Evolutionary conservation across 1,140 invertebrate genomes (phyloP).

Genomic region (Anadara kagoshimensis): DNA sequence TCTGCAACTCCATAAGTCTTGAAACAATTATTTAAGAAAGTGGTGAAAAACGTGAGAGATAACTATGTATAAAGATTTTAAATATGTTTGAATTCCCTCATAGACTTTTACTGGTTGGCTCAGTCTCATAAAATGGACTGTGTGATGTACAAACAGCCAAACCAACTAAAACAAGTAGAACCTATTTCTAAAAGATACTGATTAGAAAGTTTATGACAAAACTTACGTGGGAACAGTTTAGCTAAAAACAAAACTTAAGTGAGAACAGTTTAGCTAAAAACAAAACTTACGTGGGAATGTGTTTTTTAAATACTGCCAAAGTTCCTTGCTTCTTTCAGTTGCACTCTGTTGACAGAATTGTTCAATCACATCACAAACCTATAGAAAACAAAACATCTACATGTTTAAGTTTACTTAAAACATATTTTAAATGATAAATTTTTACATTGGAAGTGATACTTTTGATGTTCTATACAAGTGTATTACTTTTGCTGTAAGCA

Average conservation of each 20-base stretch:
- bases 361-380: slow-evolving; percentile 14
- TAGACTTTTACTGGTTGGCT: not conserved
- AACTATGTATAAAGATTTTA: too few species aligned
- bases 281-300: slow-evolving; percentile 13
- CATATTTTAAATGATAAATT: not conserved
- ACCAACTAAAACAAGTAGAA: not conserved
- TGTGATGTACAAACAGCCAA: not conserved
- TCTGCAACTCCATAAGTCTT: too few species aligned
- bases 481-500: not conserved
- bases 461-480: not conserved
- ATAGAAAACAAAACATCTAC: not conserved
- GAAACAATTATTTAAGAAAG: too few species aligned
- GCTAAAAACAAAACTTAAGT: not conserved
- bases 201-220: not conserved
- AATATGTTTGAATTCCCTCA: too few species aligned
- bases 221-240: not conserved
- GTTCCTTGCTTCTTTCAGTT: slow-evolving; percentile 2
- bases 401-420: not conserved
- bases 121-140: not conserved
- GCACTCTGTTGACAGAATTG: slow-evolving; percentile 15
- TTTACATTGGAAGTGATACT: not conserved
- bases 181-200: not conserved
- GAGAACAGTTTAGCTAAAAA: not conserved
- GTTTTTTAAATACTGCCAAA: slow-evolving; percentile 1
- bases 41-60: too few species aligned